Conservation (phyloP, 2,113 vertebrate species). For the Microtus richardsoni region DNA sequence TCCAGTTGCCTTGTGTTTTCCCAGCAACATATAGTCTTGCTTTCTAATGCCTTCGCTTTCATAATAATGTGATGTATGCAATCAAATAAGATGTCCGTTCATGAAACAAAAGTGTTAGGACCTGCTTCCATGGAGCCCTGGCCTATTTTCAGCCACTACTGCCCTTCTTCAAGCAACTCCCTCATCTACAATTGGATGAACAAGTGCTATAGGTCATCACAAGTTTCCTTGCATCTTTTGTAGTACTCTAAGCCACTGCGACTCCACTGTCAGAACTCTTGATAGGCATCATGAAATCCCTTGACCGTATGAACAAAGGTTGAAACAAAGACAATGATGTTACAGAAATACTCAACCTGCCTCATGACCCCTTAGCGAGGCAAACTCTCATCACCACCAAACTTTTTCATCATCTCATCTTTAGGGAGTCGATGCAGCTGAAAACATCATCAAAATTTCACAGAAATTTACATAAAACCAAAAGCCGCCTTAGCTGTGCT, state of each 20-base stretch:
- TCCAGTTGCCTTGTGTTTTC: not conserved
- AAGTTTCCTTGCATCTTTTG: not conserved
- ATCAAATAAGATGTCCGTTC: not conserved
- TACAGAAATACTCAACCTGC: not conserved
- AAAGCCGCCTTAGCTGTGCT: not conserved
- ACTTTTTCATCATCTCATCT: too few species aligned
- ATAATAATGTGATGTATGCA: not conserved
- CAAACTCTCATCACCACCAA: not conserved
- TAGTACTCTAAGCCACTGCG: not conserved
- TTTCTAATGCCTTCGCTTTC: not conserved
- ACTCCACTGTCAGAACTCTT: not conserved
- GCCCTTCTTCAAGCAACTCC: too few species aligned
- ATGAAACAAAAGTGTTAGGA: not conserved
- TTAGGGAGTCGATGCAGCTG: not conserved
- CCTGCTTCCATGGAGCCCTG: not conserved
- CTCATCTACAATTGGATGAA: too few species aligned
- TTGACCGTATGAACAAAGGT: not conserved
- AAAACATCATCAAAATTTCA: not conserved
- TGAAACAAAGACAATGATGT: not conserved
- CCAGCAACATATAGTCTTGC: not conserved
- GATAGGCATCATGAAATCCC: not conserved
- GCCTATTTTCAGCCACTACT: not conserved
- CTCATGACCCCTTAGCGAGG: not conserved
- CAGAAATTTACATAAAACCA: not conserved
- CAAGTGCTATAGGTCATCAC: accelerated